Evolutionary conservation across 2,113 vertebrate species (phyloP).

Genomic region (Orthochromis malagaraziensis): DNA sequence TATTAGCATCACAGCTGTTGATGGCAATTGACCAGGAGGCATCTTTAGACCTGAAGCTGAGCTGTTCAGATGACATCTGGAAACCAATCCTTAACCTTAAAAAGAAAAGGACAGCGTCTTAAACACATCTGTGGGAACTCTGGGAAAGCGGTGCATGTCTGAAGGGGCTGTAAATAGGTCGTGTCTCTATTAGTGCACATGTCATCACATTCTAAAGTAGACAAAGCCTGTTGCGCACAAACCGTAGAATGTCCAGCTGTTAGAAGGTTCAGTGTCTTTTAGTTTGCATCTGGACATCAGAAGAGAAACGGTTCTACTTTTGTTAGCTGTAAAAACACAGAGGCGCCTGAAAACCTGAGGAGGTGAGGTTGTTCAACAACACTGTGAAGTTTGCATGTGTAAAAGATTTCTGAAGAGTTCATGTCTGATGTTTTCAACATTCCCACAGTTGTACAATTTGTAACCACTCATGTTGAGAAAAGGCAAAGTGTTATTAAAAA

Average conservation of each 20-base stretch:
- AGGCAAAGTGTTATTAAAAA: neutral
- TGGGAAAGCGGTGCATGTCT: neutral
- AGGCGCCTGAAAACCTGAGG: neutral
- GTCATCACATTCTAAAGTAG: neutral
- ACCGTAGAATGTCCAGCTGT: neutral
- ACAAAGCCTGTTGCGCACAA: neutral
- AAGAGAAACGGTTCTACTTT: neutral
- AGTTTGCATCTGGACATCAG: neutral
- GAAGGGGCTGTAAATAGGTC: neutral
- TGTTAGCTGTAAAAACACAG: neutral
- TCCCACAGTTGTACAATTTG: neutral
- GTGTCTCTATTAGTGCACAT: neutral
- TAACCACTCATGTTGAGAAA: neutral
- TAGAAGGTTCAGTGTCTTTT: neutral
- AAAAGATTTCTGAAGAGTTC: neutral
- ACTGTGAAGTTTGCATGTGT: neutral
- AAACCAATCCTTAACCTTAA: neutral
- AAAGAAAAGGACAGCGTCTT: neutral
- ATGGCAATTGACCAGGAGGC: neutral
- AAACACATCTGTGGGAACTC: neutral
- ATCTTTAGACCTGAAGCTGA: rapidly evolving
- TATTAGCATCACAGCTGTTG: neutral
- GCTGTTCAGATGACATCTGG: neutral
- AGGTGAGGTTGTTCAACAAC: neutral
- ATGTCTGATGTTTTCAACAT: neutral